Percentiles rank a stretch among this genome's conserved stretches.
Evolutionary conservation across 2,888 invertebrate genomes (phyloP).

Genomic region (Cyclophora punctaria): DNA sequence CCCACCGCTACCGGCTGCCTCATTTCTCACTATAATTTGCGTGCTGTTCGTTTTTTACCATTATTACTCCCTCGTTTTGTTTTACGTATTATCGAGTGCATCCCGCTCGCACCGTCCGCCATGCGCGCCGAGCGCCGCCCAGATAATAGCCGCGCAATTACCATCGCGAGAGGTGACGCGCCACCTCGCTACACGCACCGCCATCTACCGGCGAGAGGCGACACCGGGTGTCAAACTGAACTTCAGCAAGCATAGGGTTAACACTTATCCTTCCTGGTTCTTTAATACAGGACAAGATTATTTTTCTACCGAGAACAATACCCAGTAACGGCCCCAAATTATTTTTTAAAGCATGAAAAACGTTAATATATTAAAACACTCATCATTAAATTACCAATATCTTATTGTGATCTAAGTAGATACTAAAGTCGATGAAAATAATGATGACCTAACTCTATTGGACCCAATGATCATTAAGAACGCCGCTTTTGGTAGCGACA

Average conservation of each 20-base stretch:
- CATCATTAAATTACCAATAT: too few species aligned
- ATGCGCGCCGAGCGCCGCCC: constrained; percentile 71
- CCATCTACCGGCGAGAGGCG: constrained; percentile 60
- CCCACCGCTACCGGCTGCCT: constrained; percentile 75
- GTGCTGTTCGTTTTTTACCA: constrained; percentile 75
- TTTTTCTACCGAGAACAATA: not conserved
- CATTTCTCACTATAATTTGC: constrained; percentile 76
- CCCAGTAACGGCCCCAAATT: too few species aligned
- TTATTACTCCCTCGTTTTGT: constrained; percentile 76
- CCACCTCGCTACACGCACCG: constrained; percentile 39
- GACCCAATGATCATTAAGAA: too few species aligned
- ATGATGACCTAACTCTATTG: too few species aligned
- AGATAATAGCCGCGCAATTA: constrained; percentile 73
- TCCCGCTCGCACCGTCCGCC: constrained; percentile 75
- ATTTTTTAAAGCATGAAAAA: too few species aligned
- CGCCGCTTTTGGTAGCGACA: too few species aligned
- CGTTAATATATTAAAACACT: too few species aligned
- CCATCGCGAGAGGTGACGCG: constrained; percentile 37
- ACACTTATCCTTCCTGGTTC: too few species aligned
- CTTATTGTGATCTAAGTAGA: too few species aligned
- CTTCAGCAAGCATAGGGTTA: too few species aligned
- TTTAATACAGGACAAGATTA: not conserved
- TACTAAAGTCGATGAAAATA: too few species aligned
- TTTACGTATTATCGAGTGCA: constrained; percentile 76
- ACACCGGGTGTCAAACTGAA: constrained; percentile 10